A percentile compares a stretch with the other conserved stretches of the same genome.
These are phyloP conservation scores for Ligdia adustata DNA, from an alignment of 2,888 invertebrate species.

Conservation along the genomic window DNA sequence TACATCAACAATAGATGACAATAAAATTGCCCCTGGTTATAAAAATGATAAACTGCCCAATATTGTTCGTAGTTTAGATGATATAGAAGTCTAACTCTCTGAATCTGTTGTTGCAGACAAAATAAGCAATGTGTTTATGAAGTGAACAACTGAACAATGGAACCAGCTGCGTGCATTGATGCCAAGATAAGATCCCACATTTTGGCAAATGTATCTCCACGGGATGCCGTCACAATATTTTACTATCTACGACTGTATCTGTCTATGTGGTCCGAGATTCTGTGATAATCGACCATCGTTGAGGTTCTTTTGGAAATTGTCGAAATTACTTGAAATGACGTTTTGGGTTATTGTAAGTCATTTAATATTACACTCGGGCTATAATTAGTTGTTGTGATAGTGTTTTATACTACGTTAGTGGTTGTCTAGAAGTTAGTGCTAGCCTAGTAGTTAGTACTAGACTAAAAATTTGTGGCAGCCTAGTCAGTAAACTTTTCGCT, in stretches of 20 bases:
- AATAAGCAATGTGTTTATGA: conserved; percentile 60
- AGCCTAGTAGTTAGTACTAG: too few relatives aligned
- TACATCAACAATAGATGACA: conserved; percentile 36
- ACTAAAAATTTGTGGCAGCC: too few relatives aligned
- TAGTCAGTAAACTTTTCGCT: too few relatives aligned
- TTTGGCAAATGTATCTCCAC: conserved; percentile 80
- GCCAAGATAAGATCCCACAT: conserved; percentile 79
- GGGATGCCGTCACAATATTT: conserved; percentile 82
- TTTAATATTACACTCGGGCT: too few relatives aligned
- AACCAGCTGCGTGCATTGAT: conserved; percentile 70
- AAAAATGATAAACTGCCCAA: conserved; percentile 54
- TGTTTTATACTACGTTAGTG: too few relatives aligned
- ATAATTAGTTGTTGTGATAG: too few relatives aligned
- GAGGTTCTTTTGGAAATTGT: conserved; percentile 20
- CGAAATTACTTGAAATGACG: neutral
- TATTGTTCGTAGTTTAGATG: conserved; percentile 29
- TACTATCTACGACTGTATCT: conserved; percentile 72
- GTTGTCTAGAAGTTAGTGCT: too few relatives aligned
- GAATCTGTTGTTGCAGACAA: conserved; percentile 34
- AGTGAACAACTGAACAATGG: conserved; percentile 58
- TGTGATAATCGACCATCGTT: conserved; percentile 37
- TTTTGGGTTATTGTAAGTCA: too few relatives aligned
- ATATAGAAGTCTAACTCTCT: conserved; percentile 8
- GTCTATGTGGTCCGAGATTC: conserved; percentile 59
- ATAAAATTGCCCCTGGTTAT: conserved; percentile 44